phyloP scores from a whole-genome alignment of 2,113 vertebrate genomes.

The Zapus hudsonius region DNA sequence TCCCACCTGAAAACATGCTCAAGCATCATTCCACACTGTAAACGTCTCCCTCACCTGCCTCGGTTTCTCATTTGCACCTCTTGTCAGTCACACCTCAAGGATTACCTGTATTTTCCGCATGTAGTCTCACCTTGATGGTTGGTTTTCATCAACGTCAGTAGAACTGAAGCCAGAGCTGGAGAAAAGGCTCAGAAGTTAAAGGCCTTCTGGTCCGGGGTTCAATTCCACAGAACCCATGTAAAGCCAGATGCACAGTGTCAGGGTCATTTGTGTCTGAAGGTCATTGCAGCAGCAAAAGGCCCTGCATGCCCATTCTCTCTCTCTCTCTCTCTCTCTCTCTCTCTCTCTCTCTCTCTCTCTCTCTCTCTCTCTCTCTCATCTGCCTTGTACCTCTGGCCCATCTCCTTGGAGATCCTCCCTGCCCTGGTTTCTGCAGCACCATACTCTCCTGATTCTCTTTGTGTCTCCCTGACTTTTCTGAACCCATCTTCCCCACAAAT shows the following conservation, averaged over 20 bases:
- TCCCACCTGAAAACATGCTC: neutral
- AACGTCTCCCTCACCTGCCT: neutral
- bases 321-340: too few relatives aligned
- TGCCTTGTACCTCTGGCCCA: neutral
- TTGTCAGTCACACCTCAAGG: neutral
- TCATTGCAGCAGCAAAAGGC: too few relatives aligned
- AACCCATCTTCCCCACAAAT: constrained; percentile 11
- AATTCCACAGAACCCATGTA: neutral
- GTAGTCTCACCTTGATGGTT: neutral
- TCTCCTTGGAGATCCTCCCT: neutral
- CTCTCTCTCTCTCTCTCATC: neutral
- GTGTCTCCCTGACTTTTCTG: neutral
- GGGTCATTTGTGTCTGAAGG: too few relatives aligned
- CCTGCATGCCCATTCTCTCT: too few relatives aligned
- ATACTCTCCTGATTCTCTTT: neutral
- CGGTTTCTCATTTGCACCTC: neutral
- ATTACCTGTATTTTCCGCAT: neutral
- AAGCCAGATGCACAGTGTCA: too few relatives aligned
- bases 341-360: too few relatives aligned
- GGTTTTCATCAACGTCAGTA: neutral
- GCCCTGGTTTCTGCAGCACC: neutral
- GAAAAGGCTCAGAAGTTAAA: neutral
- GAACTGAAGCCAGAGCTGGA: neutral
- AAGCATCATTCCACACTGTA: neutral
- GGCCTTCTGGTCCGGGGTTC: neutral